Base-by-base conservation (phyloP, 2,888 invertebrate genomes). In the Argynnis bischoffii region DNA sequence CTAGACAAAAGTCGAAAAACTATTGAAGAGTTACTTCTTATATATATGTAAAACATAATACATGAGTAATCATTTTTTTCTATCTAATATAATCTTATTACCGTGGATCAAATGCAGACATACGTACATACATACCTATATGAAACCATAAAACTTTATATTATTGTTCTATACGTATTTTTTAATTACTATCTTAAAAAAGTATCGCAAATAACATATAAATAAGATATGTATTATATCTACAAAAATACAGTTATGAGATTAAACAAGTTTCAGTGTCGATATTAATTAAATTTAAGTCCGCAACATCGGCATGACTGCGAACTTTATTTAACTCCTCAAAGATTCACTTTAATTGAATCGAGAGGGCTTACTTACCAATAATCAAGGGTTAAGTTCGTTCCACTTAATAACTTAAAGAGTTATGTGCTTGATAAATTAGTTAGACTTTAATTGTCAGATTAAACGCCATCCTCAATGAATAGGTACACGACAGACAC, bases 291-390 rank as follows among this genome's bases (percentile, higher is more conserved):
- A 63, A 67, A 66, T 67, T 69, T 82, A 26, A 55, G 55, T 41
- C 51, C 55, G 26, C n/a, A 55, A 61, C 61, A 53, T 67, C 67
- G 67, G 64, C 63, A 48, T 56, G 59, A 48, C 68, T 55, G 18
- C 18, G 55, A 68, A 70, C 65, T 70, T 68, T 63, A 55, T 70
- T 66, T 56, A 71, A 69, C 69, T 71, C 35, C 56, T 59, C 69
- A 63, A 87, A 87, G 88, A 89, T 89, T 89, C 79, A 72, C 70
- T 79, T 78, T 86, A 90, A 90, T 90, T 81, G 81, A 88, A 87
- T 89, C 80, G 82, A 75, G 73, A 74, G 75, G 69, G 85, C 83
- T 86, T 86, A 87, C 89, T 88, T 89, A 87, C 84, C 86, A 85
- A 89, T 89, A 86, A 86, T 81, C 82, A 77, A 82, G 80, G 86